phyloP scores from a whole-genome alignment of 2,797 vertebrate genomes.

The Pangasius macronema region DNA sequence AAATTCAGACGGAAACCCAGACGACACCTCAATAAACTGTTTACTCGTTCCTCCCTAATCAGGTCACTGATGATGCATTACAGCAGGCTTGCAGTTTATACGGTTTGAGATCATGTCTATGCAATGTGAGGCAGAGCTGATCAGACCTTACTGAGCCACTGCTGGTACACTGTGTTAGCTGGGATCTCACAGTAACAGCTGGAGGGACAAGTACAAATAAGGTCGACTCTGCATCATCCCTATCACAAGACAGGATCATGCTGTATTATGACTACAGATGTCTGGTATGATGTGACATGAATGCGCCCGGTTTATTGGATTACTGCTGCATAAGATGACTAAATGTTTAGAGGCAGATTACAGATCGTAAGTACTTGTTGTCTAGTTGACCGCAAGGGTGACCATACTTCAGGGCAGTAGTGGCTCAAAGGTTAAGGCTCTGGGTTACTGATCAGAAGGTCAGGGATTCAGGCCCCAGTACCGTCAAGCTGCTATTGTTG shows the following conservation, averaged over 20 bases:
- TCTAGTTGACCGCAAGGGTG: background rate
- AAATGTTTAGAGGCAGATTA: background rate
- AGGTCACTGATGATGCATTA: conserved; percentile 56
- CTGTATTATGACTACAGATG: conserved; percentile 1
- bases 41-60: conserved; percentile 44
- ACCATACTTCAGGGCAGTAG: background rate
- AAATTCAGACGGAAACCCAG: conserved; percentile 14
- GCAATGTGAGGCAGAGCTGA: conserved; percentile 54
- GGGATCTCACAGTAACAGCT: conserved; percentile 37
- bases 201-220: conserved; percentile 50
- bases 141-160: conserved; percentile 45
- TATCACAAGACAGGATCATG: background rate
- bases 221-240: background rate
- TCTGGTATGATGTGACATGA: background rate
- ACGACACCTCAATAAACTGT: conserved; percentile 36
- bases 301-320: background rate
- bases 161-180: conserved; percentile 49
- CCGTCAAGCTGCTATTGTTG: too few relatives aligned
- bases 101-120: conserved; percentile 7
- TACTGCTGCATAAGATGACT: background rate
- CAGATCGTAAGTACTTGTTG: background rate
- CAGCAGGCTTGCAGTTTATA: conserved; percentile 48
- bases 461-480: too few relatives aligned
- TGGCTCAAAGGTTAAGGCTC: too few relatives aligned
- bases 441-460: too few relatives aligned